These are phyloP conservation scores for Geococcyx californianus DNA, from an alignment of 2,113 vertebrate genomes.

Conservation along the genomic window DNA sequence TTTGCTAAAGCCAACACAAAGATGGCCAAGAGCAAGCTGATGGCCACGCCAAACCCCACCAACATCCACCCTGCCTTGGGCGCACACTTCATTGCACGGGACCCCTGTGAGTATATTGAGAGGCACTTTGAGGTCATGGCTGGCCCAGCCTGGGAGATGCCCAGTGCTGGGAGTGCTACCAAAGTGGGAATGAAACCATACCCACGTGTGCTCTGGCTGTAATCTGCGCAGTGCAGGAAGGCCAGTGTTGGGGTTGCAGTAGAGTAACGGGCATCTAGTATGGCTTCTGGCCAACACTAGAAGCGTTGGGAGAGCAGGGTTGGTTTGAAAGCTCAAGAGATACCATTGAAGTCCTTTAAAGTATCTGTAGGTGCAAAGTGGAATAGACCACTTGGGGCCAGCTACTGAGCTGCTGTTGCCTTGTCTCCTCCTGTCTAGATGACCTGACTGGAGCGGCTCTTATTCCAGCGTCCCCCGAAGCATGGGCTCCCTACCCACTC, in stretches of 20 bases:
- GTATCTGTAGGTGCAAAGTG: background rate
- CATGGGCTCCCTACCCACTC: constrained; percentile 95
- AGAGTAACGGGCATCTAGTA: background rate
- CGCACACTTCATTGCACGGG: constrained; percentile 97
- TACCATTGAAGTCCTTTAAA: background rate
- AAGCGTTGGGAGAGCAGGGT: background rate
- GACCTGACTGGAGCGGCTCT: constrained; percentile 95
- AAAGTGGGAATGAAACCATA: background rate
- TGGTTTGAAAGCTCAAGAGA: background rate
- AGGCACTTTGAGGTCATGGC: background rate
- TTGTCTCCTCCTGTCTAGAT: constrained; percentile 76
- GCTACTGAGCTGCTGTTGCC: background rate
- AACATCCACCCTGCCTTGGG: constrained; percentile 96
- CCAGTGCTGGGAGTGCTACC: background rate
- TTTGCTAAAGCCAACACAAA: constrained; percentile 99
- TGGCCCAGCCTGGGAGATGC: background rate
- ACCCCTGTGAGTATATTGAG: constrained; percentile 91
- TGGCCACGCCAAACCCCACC: constrained; percentile 97
- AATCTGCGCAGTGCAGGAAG: background rate
- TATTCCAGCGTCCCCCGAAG: constrained; percentile 93
- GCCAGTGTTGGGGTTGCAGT: background rate
- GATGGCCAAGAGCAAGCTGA: constrained; percentile 99
- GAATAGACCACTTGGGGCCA: background rate
- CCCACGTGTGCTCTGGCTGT: background rate
- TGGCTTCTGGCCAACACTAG: background rate